These are phyloP conservation scores for Epizoanthus ramosus DNA, from an alignment of 92 coral and sea anemone genomes.

Conservation along the genomic window DNA sequence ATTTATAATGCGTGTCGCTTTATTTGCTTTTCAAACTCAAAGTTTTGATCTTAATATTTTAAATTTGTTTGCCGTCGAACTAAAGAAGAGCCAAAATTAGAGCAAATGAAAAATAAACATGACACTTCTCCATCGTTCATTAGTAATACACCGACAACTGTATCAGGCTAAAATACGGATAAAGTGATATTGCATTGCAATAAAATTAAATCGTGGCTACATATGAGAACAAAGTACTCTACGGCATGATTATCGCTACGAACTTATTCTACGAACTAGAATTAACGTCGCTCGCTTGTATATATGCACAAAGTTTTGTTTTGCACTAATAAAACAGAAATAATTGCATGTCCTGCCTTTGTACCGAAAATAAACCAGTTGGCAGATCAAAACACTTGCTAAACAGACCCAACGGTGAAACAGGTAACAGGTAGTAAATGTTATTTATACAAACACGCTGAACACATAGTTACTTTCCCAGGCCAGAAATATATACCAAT, in stretches of 20 bases:
- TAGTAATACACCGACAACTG: background rate
- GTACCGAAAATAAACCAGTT: too few relatives aligned
- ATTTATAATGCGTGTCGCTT: constrained; percentile 5
- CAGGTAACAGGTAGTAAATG: too few relatives aligned
- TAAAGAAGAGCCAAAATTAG: background rate
- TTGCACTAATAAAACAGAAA: too few relatives aligned
- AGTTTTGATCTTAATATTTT: constrained; percentile 13
- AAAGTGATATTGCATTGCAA: background rate
- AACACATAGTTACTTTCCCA: too few relatives aligned
- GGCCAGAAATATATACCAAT: too few relatives aligned
- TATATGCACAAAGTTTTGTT: too few relatives aligned
- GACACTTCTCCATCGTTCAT: background rate
- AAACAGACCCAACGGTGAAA: too few relatives aligned
- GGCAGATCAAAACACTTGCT: too few relatives aligned
- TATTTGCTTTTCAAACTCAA: constrained; percentile 7
- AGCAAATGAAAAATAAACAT: background rate
- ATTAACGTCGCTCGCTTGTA: background rate
- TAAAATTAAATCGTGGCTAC: background rate
- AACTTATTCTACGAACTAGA: background rate
- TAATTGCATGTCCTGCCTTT: too few relatives aligned
- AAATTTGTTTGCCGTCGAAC: constrained; percentile 10
- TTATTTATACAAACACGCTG: too few relatives aligned
- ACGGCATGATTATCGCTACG: background rate
- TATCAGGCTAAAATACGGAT: background rate
- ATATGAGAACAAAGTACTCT: background rate